These are phyloP conservation scores for Peromyscus eremicus DNA, from an alignment of 2,797 vertebrate species.

Conservation along the genomic window DNA sequence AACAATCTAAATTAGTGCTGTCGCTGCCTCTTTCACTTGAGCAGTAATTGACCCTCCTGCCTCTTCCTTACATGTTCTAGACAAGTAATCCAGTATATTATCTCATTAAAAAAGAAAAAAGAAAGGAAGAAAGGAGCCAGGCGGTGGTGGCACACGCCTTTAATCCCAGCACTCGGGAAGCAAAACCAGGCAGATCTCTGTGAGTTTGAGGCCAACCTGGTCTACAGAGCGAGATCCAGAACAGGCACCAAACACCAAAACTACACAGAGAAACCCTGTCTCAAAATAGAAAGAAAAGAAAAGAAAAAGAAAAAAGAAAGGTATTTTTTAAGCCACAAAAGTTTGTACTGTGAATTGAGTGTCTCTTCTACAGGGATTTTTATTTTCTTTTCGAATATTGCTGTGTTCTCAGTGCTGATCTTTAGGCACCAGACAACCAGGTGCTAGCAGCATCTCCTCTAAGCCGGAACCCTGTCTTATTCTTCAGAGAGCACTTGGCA, in stretches of 20 bases:
- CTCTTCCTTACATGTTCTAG: constrained; percentile 17
- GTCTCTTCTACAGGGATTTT: neutral
- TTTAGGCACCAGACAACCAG: neutral
- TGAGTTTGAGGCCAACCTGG: too few relatives aligned
- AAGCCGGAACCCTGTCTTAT: neutral
- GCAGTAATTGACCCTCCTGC: neutral
- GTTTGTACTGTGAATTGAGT: neutral
- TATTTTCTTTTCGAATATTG: neutral
- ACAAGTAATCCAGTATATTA: constrained; percentile 41
- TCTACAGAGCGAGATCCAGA: too few relatives aligned
- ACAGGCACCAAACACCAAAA: too few relatives aligned
- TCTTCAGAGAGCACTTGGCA: neutral
- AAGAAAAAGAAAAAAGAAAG: too few relatives aligned
- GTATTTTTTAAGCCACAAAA: neutral
- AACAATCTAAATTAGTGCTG: neutral
- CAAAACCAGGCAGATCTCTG: too few relatives aligned
- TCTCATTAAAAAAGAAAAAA: constrained; percentile 25
- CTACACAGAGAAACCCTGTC: too few relatives aligned
- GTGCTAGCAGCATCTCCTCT: neutral
- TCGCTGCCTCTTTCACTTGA: constrained; percentile 13
- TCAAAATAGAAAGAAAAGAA: too few relatives aligned
- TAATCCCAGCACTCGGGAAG: too few relatives aligned
- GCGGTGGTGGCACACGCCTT: too few relatives aligned
- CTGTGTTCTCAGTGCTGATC: neutral
- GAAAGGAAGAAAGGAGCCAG: too few relatives aligned